phyloP scores from a whole-genome alignment of 2,113 vertebrate species.

The Hemicordylus capensis region DNA sequence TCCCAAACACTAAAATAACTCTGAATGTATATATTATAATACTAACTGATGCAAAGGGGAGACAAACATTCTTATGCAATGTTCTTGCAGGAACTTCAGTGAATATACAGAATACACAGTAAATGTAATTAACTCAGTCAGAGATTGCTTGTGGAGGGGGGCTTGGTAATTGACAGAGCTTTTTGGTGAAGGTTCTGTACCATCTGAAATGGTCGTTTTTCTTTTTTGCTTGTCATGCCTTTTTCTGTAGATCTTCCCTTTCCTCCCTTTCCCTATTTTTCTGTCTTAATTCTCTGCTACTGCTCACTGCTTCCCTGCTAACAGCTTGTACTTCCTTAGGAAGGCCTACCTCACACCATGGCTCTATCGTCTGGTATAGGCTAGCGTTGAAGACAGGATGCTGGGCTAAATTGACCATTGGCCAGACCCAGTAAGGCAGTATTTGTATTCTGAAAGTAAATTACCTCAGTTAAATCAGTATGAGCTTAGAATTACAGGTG shows the following conservation, averaged over 20 bases:
- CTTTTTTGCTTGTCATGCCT: constrained; percentile 3
- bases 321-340: constrained; percentile 27
- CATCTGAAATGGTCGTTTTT: constrained; percentile 1
- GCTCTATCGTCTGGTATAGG: constrained; percentile 12
- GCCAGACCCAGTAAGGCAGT: constrained; percentile 25
- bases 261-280: constrained; percentile 1
- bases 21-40: not conserved
- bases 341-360: constrained; percentile 21
- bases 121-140: too few relatives aligned
- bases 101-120: too few relatives aligned
- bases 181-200: constrained; percentile 1
- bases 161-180: not conserved
- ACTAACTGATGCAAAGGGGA: not conserved
- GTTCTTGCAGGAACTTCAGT: not conserved
- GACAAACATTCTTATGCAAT: not conserved
- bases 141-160: too few relatives aligned
- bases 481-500: constrained; percentile 23
- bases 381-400: constrained; percentile 21
- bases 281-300: not conserved
- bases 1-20: not conserved
- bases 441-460: constrained; percentile 26
- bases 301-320: constrained; percentile 23
- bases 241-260: constrained; percentile 3
- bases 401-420: constrained; percentile 26
- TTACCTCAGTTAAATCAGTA: constrained; percentile 14